Evolutionary conservation across 2,888 invertebrate species (phyloP), one percentile per base, ranked within the genome.

Genomic region (Tenodera sinensis): DNA sequence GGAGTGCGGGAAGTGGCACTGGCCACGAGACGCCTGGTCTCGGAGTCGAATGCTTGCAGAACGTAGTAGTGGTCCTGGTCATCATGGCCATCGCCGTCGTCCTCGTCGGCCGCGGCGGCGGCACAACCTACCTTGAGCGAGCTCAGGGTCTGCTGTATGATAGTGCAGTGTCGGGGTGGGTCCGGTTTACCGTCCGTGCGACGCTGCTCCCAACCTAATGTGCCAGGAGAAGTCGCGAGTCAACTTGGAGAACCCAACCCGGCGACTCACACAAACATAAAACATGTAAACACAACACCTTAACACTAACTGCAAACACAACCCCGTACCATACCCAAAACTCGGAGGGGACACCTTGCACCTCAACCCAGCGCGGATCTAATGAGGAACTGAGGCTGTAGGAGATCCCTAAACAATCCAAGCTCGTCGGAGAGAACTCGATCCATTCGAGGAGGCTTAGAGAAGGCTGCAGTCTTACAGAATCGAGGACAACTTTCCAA

Each of bases 151-250:
- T 94, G 94, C 91, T 93, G 93, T 90, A 92, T 92, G 91, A 95
- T 93, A 87, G 94, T 94, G 92, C 95, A 94, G 93, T 94, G 94
- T 93, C 94, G 94, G 91, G 94, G 94, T 85, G 94, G 94, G 88
- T 92, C 92, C 85, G 94, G 94, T 42, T 87, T 90, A 83, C 83
- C 54, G 54, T 71, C 82, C 27, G 25, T 85, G 34, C 85, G 28
- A 6, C 25, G 88, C 34, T 28, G 82, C 9, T 20, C 83, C 54
- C 54, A 71, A 71, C 54, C 54, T 71, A 71, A 71, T 71, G 34
- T 34, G 54, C 54, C 54, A 54, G 54, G 54, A 71, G 54, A 71
- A 71, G 54, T 71, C 2, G 2, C 54, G 20, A 71, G 54, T 71
- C 54, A 71, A 71, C 54, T 20, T 0, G 54, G 54, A 42, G 42